A percentile compares a stretch with the other conserved stretches of the same genome.
Conservation (phyloP, 2,113 vertebrate species). For the Numenius arquata region DNA sequence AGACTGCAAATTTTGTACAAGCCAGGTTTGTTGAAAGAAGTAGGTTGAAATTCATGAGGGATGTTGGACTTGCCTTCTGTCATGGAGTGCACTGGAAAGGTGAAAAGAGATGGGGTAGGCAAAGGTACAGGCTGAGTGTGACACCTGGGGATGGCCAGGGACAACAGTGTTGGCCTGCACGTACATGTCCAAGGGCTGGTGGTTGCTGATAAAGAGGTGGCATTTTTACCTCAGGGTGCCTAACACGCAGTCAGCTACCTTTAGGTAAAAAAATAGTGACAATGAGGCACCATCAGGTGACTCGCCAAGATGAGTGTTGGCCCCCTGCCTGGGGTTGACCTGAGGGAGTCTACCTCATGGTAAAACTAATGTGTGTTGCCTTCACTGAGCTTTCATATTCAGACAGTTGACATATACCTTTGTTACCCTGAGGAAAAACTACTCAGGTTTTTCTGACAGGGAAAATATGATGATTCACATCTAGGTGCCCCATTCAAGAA, state of each 20-base stretch:
- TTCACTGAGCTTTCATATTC: background rate
- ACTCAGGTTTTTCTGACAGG: background rate
- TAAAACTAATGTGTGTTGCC: background rate
- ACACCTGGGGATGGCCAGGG: background rate
- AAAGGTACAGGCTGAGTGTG: background rate
- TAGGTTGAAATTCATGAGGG: background rate
- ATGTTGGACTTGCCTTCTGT: background rate
- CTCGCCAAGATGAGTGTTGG: background rate
- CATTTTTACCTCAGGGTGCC: slow-evolving; percentile 8
- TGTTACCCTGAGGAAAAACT: slow-evolving; percentile 15
- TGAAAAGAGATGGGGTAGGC: background rate
- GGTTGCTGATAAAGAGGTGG: background rate
- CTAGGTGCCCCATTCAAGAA: background rate
- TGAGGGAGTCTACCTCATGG: background rate
- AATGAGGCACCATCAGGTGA: background rate
- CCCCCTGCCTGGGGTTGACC: background rate
- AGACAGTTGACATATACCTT: background rate
- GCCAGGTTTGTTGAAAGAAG: background rate
- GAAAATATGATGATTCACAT: slow-evolving; percentile 17
- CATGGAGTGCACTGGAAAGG: background rate
- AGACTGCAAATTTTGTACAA: background rate
- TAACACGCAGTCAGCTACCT: background rate
- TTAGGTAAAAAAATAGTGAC: background rate
- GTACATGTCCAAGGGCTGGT: background rate
- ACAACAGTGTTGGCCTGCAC: background rate